Evolutionary conservation across 2,888 invertebrate species (phyloP).

Genomic region (Cabera pusaria): DNA sequence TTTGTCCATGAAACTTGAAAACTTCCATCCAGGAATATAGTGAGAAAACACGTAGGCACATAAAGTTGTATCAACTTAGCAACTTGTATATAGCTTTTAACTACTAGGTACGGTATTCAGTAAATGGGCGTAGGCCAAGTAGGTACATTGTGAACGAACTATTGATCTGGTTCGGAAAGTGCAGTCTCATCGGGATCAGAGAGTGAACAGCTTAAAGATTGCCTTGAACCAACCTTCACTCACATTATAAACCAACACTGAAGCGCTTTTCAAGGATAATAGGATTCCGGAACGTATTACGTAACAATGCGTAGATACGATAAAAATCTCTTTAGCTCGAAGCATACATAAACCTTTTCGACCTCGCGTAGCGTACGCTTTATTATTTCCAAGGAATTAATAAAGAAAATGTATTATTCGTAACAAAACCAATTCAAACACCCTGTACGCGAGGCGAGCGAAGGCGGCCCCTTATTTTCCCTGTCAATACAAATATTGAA

Average conservation of each 20-base stretch:
- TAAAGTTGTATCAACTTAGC: no score
- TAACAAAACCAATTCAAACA: slow-evolving; percentile 38
- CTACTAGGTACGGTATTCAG: no score
- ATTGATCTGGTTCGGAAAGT: slow-evolving; percentile 41
- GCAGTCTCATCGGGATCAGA: slow-evolving; percentile 42
- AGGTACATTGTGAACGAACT: slow-evolving; percentile 32
- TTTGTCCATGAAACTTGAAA: no score
- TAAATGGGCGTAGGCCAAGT: slow-evolving; percentile 1
- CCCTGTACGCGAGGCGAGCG: slow-evolving; percentile 36
- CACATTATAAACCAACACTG: slow-evolving; percentile 38
- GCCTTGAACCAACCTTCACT: slow-evolving; percentile 35
- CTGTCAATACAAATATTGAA: slow-evolving; percentile 63
- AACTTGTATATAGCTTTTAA: no score
- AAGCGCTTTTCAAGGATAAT: slow-evolving; percentile 28
- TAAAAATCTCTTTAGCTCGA: slow-evolving; percentile 20
- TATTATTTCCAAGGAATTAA: slow-evolving; percentile 31
- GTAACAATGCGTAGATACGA: slow-evolving; percentile 26
- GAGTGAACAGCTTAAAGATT: slow-evolving; percentile 42
- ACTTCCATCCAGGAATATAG: no score
- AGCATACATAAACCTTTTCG: slow-evolving; percentile 22
- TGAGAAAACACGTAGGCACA: no score
- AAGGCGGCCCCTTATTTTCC: slow-evolving; percentile 50
- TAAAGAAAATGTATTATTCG: slow-evolving; percentile 29
- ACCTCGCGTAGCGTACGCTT: slow-evolving; percentile 9
- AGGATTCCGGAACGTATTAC: slow-evolving; percentile 20